Base-by-base conservation (phyloP, 2,113 vertebrate genomes). In the Chaetorhynchus papuensis region DNA sequence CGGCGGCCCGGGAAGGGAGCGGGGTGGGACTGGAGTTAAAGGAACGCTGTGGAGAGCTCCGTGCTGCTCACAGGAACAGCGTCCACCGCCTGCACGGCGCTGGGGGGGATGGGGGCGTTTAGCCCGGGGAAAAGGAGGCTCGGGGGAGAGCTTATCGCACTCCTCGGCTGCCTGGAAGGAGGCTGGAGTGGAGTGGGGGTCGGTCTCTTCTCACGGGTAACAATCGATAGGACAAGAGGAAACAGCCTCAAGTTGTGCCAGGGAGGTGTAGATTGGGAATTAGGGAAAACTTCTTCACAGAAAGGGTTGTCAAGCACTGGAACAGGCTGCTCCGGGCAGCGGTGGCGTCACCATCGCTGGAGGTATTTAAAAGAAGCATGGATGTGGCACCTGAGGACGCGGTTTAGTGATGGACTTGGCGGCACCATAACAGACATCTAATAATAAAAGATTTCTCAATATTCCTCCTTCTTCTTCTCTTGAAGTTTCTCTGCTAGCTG, bases 51-150 rank as follows among this genome's bases (percentile, higher is more conserved):
- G 50, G 15, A 4, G 7, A 30, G 23, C 11, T 13, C 23, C 4
- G 7, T 5, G 14, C 28, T 4, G 69, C 42, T 12, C 24, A 0
- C 52, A 1, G 45, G 33, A 10, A 1, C 39, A 3, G 52, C n/a
- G 16, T 12, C 11, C 4, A 4, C 2, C 8, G 22, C n/a, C 11
- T 7, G 39, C 68, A 2, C 42, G 1, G 27, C 22, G 15, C 45
- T 9, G 15, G 24, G 27, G 15, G 64, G 9, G 3, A 3, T 2
- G 20, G 10, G 1, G 5, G 11, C 1, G 26, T 5, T 27, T 1
- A 3, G 21, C 21, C 35, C 2, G 31, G 3, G 27, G 18, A 22
- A 37, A 23, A 20, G 52, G 60, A 21, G 44, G 15, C 27, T 7
- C 14, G 3, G 7, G 9, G 16, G 28, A 4, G 5, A 31, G 27